Evolutionary conservation across 1,140 invertebrate species (phyloP).

Genomic region (Nixonia krombeini): DNA sequence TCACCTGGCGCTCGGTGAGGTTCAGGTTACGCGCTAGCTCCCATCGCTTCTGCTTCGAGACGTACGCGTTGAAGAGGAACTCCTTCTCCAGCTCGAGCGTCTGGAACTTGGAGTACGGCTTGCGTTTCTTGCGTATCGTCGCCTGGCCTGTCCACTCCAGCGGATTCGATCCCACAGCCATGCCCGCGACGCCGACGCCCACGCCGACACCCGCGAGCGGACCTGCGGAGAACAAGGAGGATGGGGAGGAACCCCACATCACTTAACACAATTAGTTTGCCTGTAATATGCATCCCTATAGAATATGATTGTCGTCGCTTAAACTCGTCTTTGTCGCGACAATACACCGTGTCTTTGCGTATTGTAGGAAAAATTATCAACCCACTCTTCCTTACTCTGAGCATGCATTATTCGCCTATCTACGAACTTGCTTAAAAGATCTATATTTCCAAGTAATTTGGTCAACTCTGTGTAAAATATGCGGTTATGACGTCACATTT

Average conservation of each 20-base stretch:
- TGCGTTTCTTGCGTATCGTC: slow-evolving; percentile 95
- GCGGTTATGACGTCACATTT: no score
- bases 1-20: slow-evolving; percentile 94
- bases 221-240: slow-evolving; percentile 74
- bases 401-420: no score
- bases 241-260: slow-evolving; percentile 77
- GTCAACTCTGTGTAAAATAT: no score
- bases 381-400: no score
- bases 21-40: slow-evolving; percentile 93
- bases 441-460: no score
- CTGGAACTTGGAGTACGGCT: slow-evolving; percentile 97
- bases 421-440: no score
- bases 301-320: no score
- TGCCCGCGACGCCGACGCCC: slow-evolving; percentile 74
- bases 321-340: no score
- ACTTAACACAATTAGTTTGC: slow-evolving; percentile 76
- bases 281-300: slow-evolving; percentile 32
- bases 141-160: slow-evolving; percentile 94
- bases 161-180: slow-evolving; percentile 80
- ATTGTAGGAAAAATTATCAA: no score
- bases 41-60: slow-evolving; percentile 97
- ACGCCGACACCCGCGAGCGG: slow-evolving; percentile 78
- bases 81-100: slow-evolving; percentile 97
- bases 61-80: slow-evolving; percentile 96
- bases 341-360: no score